phyloP scores from a whole-genome alignment of 2,888 invertebrate species.

The Atrina japonica region DNA sequence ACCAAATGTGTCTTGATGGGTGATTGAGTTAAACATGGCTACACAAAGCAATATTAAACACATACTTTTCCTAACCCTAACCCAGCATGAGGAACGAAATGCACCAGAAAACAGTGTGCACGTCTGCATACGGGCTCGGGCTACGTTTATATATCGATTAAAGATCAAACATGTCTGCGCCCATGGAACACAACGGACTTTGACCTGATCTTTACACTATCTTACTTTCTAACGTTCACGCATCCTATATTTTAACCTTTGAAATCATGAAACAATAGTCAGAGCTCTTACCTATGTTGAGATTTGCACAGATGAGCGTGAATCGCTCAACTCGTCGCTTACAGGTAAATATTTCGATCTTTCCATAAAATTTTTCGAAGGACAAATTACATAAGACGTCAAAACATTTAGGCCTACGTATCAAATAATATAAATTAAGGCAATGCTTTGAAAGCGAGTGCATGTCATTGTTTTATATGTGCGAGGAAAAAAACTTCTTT shows the following conservation, averaged over 20 bases:
- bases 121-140: too few relatives aligned
- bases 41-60: too few relatives aligned
- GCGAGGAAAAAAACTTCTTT: too few relatives aligned
- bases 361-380: background rate
- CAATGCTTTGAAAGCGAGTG: too few relatives aligned
- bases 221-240: slow-evolving; percentile 1
- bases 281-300: slow-evolving; percentile 58
- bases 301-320: slow-evolving; percentile 64
- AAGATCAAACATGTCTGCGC: slow-evolving; percentile 40
- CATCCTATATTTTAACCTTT: background rate
- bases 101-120: too few relatives aligned
- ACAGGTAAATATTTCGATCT: slow-evolving; percentile 24
- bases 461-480: background rate
- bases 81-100: too few relatives aligned
- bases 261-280: background rate
- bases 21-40: too few relatives aligned
- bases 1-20: too few relatives aligned
- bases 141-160: too few relatives aligned
- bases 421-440: too few relatives aligned
- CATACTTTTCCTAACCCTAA: too few relatives aligned
- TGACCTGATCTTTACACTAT: slow-evolving; percentile 4
- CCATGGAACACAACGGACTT: slow-evolving; percentile 22
- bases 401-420: slow-evolving; percentile 4
- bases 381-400: background rate
- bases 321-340: slow-evolving; percentile 66